phyloP scores from a whole-genome alignment of 2,113 vertebrate genomes.

The Aythya baeri region DNA sequence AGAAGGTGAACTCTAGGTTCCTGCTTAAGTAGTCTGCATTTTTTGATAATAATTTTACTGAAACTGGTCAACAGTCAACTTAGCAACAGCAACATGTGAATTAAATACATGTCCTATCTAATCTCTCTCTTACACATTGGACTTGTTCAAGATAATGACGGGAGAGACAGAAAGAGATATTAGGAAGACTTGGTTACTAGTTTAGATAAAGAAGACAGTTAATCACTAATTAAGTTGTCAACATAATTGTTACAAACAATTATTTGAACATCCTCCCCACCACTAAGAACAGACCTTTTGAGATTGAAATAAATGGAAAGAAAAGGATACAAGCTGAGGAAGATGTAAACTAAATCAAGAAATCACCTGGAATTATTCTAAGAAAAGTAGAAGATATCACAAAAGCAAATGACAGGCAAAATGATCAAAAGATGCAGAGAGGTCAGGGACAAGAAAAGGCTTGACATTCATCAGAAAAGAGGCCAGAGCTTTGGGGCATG shows the following conservation, averaged over 20 bases:
- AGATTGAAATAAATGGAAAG: neutral
- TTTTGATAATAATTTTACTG: neutral
- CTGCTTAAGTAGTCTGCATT: neutral
- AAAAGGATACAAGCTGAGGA: neutral
- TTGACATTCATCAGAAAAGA: neutral
- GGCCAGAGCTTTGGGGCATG: neutral
- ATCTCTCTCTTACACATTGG: neutral
- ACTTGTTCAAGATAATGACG: neutral
- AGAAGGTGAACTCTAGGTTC: neutral
- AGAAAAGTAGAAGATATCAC: neutral
- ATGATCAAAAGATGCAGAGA: neutral
- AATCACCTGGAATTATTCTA: neutral
- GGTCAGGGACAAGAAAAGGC: neutral
- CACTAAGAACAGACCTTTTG: neutral
- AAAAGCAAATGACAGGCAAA: neutral
- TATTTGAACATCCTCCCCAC: neutral
- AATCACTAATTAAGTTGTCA: neutral
- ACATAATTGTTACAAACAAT: neutral
- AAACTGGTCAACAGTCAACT: neutral
- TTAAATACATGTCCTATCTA: neutral
- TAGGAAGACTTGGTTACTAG: neutral
- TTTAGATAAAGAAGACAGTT: neutral
- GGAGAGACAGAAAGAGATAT: neutral
- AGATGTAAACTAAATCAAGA: neutral
- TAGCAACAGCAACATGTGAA: neutral